Percentiles rank a stretch among this genome's conserved stretches.
phyloP scores from a whole-genome alignment of 2,113 vertebrate species.

The Desmodus rotundus region DNA sequence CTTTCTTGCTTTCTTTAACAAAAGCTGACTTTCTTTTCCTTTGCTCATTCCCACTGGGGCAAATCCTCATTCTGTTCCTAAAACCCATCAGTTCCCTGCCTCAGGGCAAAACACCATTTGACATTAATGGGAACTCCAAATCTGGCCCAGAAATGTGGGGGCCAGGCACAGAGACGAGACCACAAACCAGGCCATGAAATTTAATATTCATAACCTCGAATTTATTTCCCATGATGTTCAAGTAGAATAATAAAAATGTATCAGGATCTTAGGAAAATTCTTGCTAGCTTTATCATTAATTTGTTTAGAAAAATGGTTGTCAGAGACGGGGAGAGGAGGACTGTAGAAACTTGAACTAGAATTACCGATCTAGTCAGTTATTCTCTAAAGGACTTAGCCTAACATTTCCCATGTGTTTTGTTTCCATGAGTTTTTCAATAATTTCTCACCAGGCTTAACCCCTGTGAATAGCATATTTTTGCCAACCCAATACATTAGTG shows the following conservation, averaged over 20 bases:
- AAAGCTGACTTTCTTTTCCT: slow-evolving; percentile 2
- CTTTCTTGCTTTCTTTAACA: slow-evolving; percentile 36
- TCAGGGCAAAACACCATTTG: background rate
- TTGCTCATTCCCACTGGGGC: background rate
- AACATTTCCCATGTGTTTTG: background rate
- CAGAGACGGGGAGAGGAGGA: background rate
- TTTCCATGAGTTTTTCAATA: background rate
- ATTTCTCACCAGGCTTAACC: background rate
- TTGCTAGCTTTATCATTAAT: slow-evolving; percentile 38
- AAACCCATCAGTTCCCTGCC: slow-evolving; percentile 8
- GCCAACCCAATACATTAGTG: background rate
- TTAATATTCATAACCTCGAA: background rate
- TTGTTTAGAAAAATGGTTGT: slow-evolving; percentile 14
- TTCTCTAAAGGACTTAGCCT: background rate
- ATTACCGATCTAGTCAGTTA: background rate
- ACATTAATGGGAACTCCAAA: background rate
- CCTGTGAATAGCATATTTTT: background rate
- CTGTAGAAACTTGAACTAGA: background rate
- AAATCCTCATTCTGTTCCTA: slow-evolving; percentile 2
- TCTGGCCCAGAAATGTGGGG: background rate
- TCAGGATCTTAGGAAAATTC: background rate
- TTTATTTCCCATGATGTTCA: background rate
- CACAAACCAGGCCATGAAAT: background rate
- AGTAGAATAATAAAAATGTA: background rate
- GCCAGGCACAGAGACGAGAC: background rate